Base-by-base conservation (phyloP, 1,140 invertebrate genomes). In the Apis laboriosa region DNA sequence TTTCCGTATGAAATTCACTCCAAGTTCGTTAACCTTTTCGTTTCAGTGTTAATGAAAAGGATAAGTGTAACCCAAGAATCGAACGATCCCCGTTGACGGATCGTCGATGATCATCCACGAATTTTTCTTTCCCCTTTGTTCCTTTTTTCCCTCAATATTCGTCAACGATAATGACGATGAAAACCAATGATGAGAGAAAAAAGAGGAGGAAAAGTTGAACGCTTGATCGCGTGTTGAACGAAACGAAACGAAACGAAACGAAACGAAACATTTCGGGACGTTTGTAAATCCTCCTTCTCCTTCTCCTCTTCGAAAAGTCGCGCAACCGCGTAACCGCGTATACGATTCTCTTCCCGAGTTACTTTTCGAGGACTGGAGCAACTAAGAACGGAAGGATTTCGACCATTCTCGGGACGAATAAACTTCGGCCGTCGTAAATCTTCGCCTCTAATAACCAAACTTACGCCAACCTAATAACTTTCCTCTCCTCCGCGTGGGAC, bases 21-120 rank as follows among this genome's bases (percentile, higher is more conserved):
- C 58, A 81, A 64, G 56, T 66, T 86, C 75, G 73, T 86, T 87
- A 86, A 43, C 63, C 74, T 83, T 70, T 86, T 34, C 34, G 34
- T 34, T 34, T 63, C 49, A 71, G 58, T 51, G 64, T 86, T 77
- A 78, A 71, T 34, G 80, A 78, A 51, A 77, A 28, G 72, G 58
- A 60, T 67, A 81, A 72, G 17, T 72, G 60, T 56, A 49, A 60
- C 9, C 19, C 21, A 55, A 56, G 19, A 55, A 24, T 60, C 64
- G 56, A 15, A 66, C 43, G 19, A n/a, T n/a, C 49, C 21, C n/a
- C 9, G 43, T 79, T 64, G 56, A 56, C 24, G 15, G 2, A 28
- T 19, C 13, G 43, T n/a, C 60, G 21, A 63, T 34, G 13, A 60
- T 64, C 68, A 70, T 53, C 82, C 51, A n/a, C 58, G 56, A 73